Conservation (phyloP, 2,113 vertebrate species). For the Gavialis gangeticus region DNA sequence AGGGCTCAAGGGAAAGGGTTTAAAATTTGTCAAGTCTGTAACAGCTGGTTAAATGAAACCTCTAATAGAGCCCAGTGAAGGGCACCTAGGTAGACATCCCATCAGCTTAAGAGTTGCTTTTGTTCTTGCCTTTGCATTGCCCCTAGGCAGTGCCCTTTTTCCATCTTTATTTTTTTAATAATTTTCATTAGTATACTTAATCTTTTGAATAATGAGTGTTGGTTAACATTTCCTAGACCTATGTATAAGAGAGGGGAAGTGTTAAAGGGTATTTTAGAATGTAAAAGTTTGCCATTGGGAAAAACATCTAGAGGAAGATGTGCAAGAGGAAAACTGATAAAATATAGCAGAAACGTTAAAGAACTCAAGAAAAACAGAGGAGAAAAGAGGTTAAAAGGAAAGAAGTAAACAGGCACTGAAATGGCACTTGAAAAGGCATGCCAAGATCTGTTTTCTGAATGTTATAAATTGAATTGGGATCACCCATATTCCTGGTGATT, state of each 20-base stretch:
- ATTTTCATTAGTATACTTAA: background rate
- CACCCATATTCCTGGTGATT: rapidly evolving
- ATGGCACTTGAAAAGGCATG: background rate
- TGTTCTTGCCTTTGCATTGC: background rate
- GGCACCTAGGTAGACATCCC: background rate
- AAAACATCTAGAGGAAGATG: background rate
- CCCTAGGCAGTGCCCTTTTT: background rate
- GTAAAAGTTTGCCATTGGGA: background rate
- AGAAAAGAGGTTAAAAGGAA: background rate
- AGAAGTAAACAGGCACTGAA: background rate
- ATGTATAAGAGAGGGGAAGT: background rate
- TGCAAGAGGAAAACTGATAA: background rate
- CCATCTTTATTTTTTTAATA: background rate
- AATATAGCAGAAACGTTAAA: background rate
- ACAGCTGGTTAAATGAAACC: background rate
- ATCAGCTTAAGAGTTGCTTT: background rate
- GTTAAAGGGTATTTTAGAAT: background rate
- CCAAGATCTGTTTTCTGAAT: background rate
- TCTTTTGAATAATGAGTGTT: background rate
- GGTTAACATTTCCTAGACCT: background rate
- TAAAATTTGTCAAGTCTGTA: background rate
- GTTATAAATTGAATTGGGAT: background rate
- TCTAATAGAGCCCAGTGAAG: background rate
- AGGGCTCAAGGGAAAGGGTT: background rate
- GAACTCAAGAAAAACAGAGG: background rate